These are phyloP conservation scores for Elymnias hypermnestra DNA, from an alignment of 1,140 invertebrate species.

Conservation along the genomic window DNA sequence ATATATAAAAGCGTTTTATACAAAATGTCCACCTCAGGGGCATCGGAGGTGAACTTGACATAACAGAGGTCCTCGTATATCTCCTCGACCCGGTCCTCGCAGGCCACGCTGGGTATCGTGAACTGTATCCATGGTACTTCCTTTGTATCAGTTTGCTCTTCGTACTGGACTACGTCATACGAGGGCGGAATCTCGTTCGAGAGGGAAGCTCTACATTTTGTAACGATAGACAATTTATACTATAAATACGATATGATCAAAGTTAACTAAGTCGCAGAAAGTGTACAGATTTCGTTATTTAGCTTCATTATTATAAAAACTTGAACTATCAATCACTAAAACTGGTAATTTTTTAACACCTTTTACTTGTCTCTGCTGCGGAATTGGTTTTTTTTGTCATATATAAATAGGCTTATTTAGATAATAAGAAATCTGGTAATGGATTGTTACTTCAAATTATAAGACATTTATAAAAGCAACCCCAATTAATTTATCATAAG, in stretches of 20 bases:
- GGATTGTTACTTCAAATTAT: too few species aligned
- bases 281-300: too few species aligned
- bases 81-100: slow-evolving; percentile 84
- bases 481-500: too few species aligned
- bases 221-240: slow-evolving; percentile 21
- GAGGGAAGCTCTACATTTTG: slow-evolving; percentile 44
- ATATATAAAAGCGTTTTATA: slow-evolving; percentile 1
- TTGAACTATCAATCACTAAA: too few species aligned
- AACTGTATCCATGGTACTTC: slow-evolving; percentile 79
- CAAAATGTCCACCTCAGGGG: slow-evolving; percentile 76
- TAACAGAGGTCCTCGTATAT: slow-evolving; percentile 93
- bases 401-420: too few species aligned
- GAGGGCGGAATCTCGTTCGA: slow-evolving; percentile 41
- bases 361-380: too few species aligned
- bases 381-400: too few species aligned
- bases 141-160: slow-evolving; percentile 27
- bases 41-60: slow-evolving; percentile 83
- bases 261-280: too few species aligned
- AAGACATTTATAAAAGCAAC: too few species aligned
- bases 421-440: too few species aligned
- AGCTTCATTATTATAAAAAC: too few species aligned
- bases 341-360: too few species aligned
- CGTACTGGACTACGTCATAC: slow-evolving; percentile 29
- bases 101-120: slow-evolving; percentile 77
- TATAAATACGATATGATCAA: not conserved